These are phyloP conservation scores for Liasis olivaceus DNA, from an alignment of 2,797 vertebrate genomes.

Conservation along the genomic window DNA sequence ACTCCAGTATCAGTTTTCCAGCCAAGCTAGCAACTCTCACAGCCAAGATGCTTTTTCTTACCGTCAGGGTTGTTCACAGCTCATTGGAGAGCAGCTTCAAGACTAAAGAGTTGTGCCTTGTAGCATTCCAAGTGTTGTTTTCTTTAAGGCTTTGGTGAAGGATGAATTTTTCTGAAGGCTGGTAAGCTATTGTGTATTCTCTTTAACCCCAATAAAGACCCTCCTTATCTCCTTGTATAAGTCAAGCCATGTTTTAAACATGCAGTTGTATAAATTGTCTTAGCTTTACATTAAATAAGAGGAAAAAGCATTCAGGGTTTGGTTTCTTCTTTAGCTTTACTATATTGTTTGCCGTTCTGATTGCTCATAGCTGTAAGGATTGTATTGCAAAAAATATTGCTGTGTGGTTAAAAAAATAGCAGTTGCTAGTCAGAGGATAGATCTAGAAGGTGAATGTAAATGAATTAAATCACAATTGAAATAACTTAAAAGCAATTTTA, in stretches of 20 bases:
- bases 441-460: not conserved
- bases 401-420: not conserved
- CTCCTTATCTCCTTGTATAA: slow-evolving; percentile 18
- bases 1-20: slow-evolving; percentile 77
- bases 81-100: slow-evolving; percentile 61
- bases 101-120: slow-evolving; percentile 55
- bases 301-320: not conserved
- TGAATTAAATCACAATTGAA: not conserved
- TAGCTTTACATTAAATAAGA: not conserved
- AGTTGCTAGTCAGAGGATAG: not conserved
- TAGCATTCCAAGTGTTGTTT: slow-evolving; percentile 19
- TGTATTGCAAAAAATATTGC: slow-evolving; percentile 10
- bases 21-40: slow-evolving; percentile 66
- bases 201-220: slow-evolving; percentile 35
- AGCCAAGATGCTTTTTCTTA: slow-evolving; percentile 60
- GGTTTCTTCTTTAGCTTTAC: slow-evolving; percentile 16
- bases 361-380: not conserved
- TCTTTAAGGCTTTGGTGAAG: slow-evolving; percentile 32
- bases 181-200: slow-evolving; percentile 66
- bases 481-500: not conserved
- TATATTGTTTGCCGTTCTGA: slow-evolving; percentile 14
- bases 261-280: not conserved
- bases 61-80: slow-evolving; percentile 56
- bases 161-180: slow-evolving; percentile 51
- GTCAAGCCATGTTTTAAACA: not conserved